These are phyloP conservation scores for Takifugu bimaculatus DNA, from an alignment of 2,113 vertebrate genomes.

Conservation along the genomic window DNA sequence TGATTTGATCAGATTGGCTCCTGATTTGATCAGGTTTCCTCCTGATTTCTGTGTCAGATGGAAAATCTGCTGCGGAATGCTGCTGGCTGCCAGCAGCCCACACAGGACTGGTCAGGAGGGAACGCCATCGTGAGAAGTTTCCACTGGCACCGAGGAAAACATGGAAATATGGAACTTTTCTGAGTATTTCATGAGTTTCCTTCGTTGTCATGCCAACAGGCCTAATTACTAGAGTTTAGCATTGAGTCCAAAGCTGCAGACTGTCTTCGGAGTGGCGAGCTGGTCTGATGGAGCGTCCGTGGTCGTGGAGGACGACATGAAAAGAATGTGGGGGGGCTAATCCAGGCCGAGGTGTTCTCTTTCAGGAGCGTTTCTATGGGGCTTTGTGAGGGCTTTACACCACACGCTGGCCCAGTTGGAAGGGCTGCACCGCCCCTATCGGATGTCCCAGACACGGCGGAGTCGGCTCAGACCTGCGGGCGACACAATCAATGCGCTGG, in stretches of 20 bases:
- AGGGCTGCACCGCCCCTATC: conserved; percentile 72
- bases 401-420: conserved; percentile 71
- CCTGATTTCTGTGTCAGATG: conserved; percentile 34
- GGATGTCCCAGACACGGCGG: conserved; percentile 79
- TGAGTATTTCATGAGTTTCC: no score
- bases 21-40: no score
- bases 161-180: conserved; percentile 50
- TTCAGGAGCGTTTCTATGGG: conserved; percentile 75
- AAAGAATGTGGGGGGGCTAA: conserved; percentile 69
- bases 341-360: conserved; percentile 76
- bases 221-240: neutral
- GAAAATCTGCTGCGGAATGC: conserved; percentile 66
- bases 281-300: conserved; percentile 59
- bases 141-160: conserved; percentile 62
- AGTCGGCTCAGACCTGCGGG: conserved; percentile 71
- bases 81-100: conserved; percentile 55
- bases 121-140: conserved; percentile 56
- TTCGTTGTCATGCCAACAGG: no score
- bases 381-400: conserved; percentile 76
- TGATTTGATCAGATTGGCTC: no score
- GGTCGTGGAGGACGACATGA: conserved; percentile 74
- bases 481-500: conserved; percentile 77
- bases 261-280: conserved; percentile 59
- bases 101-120: conserved; percentile 60
- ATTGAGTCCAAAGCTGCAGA: conserved; percentile 35